Evolutionary conservation across 2,888 invertebrate genomes (phyloP).

Genomic region (Bruchidius siliquastri): DNA sequence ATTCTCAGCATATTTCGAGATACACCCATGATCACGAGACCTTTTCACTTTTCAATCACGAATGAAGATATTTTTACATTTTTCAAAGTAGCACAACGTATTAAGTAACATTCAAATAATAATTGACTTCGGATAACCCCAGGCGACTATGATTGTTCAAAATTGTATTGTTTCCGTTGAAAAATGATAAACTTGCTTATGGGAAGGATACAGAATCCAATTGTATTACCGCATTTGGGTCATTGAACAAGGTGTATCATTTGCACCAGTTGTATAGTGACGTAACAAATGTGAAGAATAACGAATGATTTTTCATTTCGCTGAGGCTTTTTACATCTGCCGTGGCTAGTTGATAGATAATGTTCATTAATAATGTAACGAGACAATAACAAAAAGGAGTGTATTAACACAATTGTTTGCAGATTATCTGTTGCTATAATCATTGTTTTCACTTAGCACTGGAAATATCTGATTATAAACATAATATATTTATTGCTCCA

Average conservation of each 20-base stretch:
- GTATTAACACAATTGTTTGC: neutral
- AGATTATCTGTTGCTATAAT: neutral
- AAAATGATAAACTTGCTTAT: constrained; percentile 1
- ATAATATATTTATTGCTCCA: neutral
- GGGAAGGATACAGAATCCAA: constrained; percentile 2
- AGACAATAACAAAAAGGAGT: neutral
- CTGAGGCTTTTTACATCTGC: neutral
- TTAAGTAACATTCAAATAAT: neutral
- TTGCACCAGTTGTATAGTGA: neutral
- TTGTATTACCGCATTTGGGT: neutral
- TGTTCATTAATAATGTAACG: neutral
- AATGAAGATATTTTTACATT: neutral
- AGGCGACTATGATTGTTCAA: constrained; percentile 1
- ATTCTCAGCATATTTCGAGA: neutral
- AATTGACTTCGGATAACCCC: neutral
- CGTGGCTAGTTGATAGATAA: neutral
- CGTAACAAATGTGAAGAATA: neutral
- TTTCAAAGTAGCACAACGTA: neutral
- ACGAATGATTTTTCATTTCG: neutral
- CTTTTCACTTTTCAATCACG: constrained; percentile 3
- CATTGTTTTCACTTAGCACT: neutral
- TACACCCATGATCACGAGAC: constrained; percentile 2
- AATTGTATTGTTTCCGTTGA: neutral
- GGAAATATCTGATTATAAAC: neutral
- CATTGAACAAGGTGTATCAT: constrained; percentile 2